Evolutionary conservation across 2,888 invertebrate species (phyloP), one percentile per base, ranked within the genome.

Genomic region (Agrenia bidenticulata): DNA sequence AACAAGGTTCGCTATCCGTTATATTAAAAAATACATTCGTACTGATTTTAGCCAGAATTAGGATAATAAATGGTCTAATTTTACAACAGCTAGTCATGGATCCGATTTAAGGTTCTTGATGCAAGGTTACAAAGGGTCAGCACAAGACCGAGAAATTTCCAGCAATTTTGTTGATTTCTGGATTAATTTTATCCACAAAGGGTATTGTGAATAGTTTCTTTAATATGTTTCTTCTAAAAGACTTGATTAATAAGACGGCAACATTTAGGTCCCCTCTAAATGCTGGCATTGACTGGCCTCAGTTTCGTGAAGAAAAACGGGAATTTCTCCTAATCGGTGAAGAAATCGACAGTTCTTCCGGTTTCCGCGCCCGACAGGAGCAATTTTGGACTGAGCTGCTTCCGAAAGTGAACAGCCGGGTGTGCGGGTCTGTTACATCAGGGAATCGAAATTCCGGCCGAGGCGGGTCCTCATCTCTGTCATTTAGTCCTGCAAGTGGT

Each of bases 101-200:
- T 62, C 67, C 13, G 72, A 72, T 27, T 23, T 74, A 0, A 50
- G 45, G 11, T 71, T 74, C 41, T 54, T 74, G 1, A 67, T 67
- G 63, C 45, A 64, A 17, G 70, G 74, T 0, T 45, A 67, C 27
- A 66, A 64, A 37, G 69, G 69, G 0, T 62, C 67, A 9, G 67
- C 69, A 5, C 53, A 58, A 49, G 74, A 74, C 37, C 54, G 70
- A 13, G 61, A 68, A 24, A 26, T 74, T 1, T 56, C 63, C 0
- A 62, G 41, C 17, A 53, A 62, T 2, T 56, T 74, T 55, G 37
- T 64, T 7, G 70, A 72, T 39, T 64, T 68, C 26, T 74, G 70
- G 71, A 64, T 61, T 7, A 69, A 65, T 41, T 74, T 74, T 51
- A 74, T 74, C 54, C 67, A 71, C 37, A 71, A 69, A 64, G 74